Conservation (phyloP, 2,797 vertebrate species). For the Sparidentex hasta region DNA sequence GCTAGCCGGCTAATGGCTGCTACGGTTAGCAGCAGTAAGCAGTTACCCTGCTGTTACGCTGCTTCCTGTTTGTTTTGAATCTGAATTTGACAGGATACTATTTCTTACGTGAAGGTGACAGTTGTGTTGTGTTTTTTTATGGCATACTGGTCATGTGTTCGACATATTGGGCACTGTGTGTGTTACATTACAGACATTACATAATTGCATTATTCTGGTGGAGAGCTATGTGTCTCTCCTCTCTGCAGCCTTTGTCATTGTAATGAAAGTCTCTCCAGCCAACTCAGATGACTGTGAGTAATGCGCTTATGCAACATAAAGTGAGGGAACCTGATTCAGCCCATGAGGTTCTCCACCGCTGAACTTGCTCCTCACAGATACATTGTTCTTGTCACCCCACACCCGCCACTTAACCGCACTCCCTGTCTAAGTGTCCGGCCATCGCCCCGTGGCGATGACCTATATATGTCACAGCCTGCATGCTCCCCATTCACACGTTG, state of each 20-base stretch:
- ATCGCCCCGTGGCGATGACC: slow-evolving; percentile 57
- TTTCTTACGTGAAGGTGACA: too few relatives aligned
- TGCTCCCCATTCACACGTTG: slow-evolving; percentile 20
- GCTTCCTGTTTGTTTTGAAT: too few relatives aligned
- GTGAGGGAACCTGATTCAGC: slow-evolving; percentile 47
- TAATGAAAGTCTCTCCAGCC: slow-evolving; percentile 54
- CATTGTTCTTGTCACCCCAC: slow-evolving; percentile 39
- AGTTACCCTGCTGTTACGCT: too few relatives aligned
- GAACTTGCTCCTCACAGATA: slow-evolving; percentile 33
- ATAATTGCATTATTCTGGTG: slow-evolving; percentile 53
- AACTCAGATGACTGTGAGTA: slow-evolving; percentile 69
- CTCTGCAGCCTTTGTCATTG: slow-evolving; percentile 52
- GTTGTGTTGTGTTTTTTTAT: not conserved
- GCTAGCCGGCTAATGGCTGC: too few relatives aligned
- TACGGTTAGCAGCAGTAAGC: too few relatives aligned
- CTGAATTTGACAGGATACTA: too few relatives aligned
- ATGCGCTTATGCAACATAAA: slow-evolving; percentile 75
- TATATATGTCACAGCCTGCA: slow-evolving; percentile 51
- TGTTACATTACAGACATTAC: slow-evolving; percentile 44
- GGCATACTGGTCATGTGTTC: not conserved
- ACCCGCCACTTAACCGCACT: slow-evolving; percentile 43
- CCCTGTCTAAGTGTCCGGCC: slow-evolving; percentile 4
- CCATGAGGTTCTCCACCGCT: slow-evolving; percentile 41
- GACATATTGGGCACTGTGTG: not conserved
- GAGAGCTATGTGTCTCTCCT: slow-evolving; percentile 30